Conservation (phyloP, 1,140 invertebrate species). For the Drosophila persimilis region DNA sequence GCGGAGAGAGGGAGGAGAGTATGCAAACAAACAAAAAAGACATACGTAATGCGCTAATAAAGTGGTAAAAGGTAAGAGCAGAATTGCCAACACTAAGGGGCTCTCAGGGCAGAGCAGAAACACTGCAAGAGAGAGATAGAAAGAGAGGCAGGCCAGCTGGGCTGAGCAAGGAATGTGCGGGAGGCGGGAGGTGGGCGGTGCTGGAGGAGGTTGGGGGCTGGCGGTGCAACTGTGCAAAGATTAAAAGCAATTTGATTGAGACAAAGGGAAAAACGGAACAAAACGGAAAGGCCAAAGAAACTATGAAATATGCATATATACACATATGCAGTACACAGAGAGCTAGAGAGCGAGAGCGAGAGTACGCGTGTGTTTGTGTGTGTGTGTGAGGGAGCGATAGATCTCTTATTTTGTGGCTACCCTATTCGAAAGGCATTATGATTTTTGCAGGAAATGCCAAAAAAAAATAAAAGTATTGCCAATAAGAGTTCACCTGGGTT, state of each 20-base stretch:
- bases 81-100: too few species aligned
- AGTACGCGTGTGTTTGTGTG: constrained; percentile 7
- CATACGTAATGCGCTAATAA: constrained; percentile 45
- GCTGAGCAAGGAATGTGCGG: constrained; percentile 5
- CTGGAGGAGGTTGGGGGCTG: neutral
- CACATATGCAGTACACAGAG: neutral
- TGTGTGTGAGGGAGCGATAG: constrained; percentile 2
- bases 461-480: too few species aligned
- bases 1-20: neutral
- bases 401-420: too few species aligned
- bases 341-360: neutral
- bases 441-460: too few species aligned
- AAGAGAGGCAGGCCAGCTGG: constrained; percentile 21
- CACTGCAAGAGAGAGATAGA: constrained; percentile 36
- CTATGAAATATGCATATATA: constrained; percentile 26
- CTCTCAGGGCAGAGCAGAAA: neutral
- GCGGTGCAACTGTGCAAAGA: constrained; percentile 61
- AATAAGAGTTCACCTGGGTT: too few species aligned
- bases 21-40: constrained; percentile 20
- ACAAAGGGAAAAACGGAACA: constrained; percentile 65
- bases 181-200: constrained; percentile 1
- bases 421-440: too few species aligned
- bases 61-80: constrained; percentile 27
- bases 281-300: constrained; percentile 43
- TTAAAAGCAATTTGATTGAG: constrained; percentile 72